Conservation (phyloP, 2,113 vertebrate species). For the Mirounga angustirostris region DNA sequence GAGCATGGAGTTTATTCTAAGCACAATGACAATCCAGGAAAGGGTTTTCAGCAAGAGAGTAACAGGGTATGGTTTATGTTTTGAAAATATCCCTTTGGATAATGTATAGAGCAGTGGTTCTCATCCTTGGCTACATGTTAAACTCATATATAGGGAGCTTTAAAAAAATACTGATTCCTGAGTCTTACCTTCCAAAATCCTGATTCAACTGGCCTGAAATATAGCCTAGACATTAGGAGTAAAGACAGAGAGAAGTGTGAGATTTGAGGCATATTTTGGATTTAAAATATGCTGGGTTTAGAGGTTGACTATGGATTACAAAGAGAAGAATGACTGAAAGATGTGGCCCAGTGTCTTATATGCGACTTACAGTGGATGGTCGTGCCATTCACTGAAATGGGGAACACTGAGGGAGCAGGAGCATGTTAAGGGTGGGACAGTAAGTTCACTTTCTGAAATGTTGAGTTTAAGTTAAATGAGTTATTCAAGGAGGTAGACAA, state of each 20-base stretch:
- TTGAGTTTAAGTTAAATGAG: slow-evolving; percentile 23
- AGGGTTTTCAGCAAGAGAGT: background rate
- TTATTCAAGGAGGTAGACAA: background rate
- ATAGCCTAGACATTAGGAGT: background rate
- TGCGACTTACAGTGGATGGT: background rate
- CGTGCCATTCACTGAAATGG: background rate
- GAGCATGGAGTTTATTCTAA: slow-evolving; percentile 41
- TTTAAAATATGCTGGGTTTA: background rate
- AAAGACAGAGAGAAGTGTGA: background rate
- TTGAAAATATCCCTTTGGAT: slow-evolving; percentile 21
- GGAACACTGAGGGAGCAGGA: background rate
- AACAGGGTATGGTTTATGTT: slow-evolving; percentile 6
- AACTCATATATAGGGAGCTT: background rate
- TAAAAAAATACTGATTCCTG: slow-evolving; percentile 1
- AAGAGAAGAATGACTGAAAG: background rate
- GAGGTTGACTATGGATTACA: background rate
- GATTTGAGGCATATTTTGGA: background rate
- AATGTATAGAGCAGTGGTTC: slow-evolving; percentile 5
- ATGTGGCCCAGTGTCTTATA: background rate
- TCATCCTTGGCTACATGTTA: background rate
- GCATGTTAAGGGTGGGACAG: background rate
- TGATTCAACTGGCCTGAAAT: background rate
- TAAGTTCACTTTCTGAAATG: background rate
- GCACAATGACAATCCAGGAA: background rate
- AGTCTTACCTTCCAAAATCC: background rate